These are phyloP conservation scores for Engraulis encrasicolus DNA, from an alignment of 2,113 vertebrate genomes.

Conservation along the genomic window DNA sequence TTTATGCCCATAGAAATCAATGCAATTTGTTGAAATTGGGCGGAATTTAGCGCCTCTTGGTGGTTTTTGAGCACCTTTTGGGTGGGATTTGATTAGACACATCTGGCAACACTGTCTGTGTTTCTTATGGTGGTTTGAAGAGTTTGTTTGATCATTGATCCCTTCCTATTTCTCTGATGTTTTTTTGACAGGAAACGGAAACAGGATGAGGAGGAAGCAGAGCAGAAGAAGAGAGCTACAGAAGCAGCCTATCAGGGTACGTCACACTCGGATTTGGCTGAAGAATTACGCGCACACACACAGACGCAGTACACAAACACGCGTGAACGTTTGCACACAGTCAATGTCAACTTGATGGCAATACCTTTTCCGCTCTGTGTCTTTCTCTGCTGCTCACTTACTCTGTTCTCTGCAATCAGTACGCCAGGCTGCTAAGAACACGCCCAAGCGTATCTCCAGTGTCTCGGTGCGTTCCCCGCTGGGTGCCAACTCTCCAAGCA, in stretches of 20 bases:
- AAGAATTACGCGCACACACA: neutral
- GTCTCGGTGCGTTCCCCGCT: conserved; percentile 90
- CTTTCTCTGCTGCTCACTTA: neutral
- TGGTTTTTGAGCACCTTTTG: too few species aligned
- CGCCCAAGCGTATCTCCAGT: conserved; percentile 86
- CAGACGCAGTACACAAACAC: too few species aligned
- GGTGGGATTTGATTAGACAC: too few species aligned
- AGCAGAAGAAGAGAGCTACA: conserved; percentile 93
- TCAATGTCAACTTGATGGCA: too few species aligned
- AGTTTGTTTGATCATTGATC: neutral
- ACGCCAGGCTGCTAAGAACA: conserved; percentile 93
- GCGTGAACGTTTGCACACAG: too few species aligned
- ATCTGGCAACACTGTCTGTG: too few species aligned
- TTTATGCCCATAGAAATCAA: too few species aligned
- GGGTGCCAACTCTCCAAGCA: conserved; percentile 84
- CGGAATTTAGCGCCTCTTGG: too few species aligned
- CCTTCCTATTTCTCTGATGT: neutral
- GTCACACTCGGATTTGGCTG: too few species aligned
- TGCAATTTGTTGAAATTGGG: too few species aligned
- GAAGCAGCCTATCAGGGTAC: conserved; percentile 94
- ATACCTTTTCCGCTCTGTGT: conserved; percentile 23
- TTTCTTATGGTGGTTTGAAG: neutral
- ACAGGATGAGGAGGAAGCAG: conserved; percentile 94
- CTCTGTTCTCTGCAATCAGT: conserved; percentile 69
- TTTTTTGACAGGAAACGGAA: conserved; percentile 86